phyloP scores from a whole-genome alignment of 2,113 vertebrate species.

The Poeciliopsis turrubarensis region DNA sequence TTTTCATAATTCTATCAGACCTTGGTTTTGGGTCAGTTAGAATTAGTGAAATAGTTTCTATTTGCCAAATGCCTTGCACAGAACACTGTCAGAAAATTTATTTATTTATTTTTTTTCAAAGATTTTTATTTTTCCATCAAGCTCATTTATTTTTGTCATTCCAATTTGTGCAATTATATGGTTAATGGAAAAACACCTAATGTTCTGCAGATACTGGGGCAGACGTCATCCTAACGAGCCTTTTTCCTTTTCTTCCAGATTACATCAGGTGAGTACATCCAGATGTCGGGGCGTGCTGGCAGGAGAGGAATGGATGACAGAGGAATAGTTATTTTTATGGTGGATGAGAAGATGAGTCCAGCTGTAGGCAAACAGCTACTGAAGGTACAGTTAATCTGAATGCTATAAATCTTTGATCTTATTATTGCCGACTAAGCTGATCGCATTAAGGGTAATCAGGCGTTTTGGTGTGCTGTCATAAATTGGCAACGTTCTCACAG shows the following conservation, averaged over 20 bases:
- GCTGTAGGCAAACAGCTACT: conserved; percentile 94
- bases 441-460: not conserved
- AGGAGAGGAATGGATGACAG: conserved; percentile 98
- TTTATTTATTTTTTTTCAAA: too few relatives aligned
- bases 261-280: conserved; percentile 97
- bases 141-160: too few relatives aligned
- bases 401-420: not conserved
- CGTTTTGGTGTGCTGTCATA: conserved; percentile 6
- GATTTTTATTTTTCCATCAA: too few relatives aligned
- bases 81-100: too few relatives aligned
- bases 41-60: too few relatives aligned
- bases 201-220: not conserved
- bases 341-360: conserved; percentile 98
- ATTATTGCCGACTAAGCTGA: not conserved
- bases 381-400: conserved; percentile 81
- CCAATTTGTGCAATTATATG: too few relatives aligned
- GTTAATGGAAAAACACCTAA: too few relatives aligned
- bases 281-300: conserved; percentile 98
- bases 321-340: conserved; percentile 99
- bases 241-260: conserved; percentile 80
- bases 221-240: not conserved
- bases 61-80: too few relatives aligned
- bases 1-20: too few relatives aligned
- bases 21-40: too few relatives aligned
- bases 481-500: not conserved